These are phyloP conservation scores for Alfaro cultratus DNA, from an alignment of 2,797 vertebrate species.

Conservation along the genomic window DNA sequence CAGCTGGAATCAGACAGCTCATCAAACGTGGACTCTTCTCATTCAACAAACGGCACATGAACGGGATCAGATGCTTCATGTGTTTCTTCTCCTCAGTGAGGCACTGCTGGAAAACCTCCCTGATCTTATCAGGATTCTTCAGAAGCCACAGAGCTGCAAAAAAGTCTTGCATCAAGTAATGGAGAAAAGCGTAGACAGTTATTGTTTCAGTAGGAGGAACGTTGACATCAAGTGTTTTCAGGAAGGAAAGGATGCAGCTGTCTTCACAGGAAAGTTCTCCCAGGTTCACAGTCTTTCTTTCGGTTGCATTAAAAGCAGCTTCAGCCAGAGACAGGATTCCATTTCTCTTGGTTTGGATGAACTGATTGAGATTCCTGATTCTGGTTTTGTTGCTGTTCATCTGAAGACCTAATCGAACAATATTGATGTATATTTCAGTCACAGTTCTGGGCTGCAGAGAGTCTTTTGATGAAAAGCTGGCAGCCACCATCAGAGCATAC, in stretches of 20 bases:
- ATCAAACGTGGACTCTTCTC: slow-evolving; percentile 25
- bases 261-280: not conserved
- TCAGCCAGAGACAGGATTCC: slow-evolving; percentile 38
- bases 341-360: not conserved
- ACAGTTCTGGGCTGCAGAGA: slow-evolving; percentile 15
- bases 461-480: slow-evolving; percentile 24
- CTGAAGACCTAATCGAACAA: slow-evolving; percentile 16
- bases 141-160: slow-evolving; percentile 69
- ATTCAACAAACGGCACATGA: slow-evolving; percentile 55
- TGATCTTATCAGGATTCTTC: slow-evolving; percentile 42
- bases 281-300: slow-evolving; percentile 32
- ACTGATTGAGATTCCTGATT: not conserved
- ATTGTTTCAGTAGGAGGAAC: rapidly evolving
- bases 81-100: slow-evolving; percentile 50
- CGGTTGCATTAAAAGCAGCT: slow-evolving; percentile 32
- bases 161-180: slow-evolving; percentile 72
- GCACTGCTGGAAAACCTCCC: slow-evolving; percentile 40
- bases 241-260: slow-evolving; percentile 32
- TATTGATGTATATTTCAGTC: slow-evolving; percentile 39
- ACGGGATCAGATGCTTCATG: slow-evolving; percentile 62
- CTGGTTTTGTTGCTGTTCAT: not conserved
- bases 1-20: slow-evolving; percentile 21
- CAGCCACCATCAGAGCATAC: slow-evolving; percentile 61
- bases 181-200: slow-evolving; percentile 44
- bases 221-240: slow-evolving; percentile 20